These are phyloP conservation scores for Peromyscus leucopus DNA, from an alignment of 2,113 vertebrate genomes.

Conservation along the genomic window DNA sequence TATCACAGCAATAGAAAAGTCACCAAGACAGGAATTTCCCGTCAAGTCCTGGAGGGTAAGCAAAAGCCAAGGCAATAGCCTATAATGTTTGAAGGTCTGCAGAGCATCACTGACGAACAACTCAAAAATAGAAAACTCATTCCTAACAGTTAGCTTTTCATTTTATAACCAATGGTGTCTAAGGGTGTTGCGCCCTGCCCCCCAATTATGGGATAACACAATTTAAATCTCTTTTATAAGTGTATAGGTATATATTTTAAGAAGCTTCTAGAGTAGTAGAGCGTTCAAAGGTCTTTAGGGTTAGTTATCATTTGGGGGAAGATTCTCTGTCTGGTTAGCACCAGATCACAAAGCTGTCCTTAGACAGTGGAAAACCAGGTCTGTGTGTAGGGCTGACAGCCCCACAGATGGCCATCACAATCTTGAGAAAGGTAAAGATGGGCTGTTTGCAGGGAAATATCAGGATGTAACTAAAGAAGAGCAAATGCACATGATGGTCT, in stretches of 20 bases:
- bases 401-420: slow-evolving; percentile 20
- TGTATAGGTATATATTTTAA: neutral
- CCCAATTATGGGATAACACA: neutral
- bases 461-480: neutral
- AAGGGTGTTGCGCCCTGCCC: neutral
- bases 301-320: neutral
- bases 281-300: neutral
- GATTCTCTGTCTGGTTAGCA: slow-evolving; percentile 51
- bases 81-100: neutral
- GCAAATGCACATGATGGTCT: neutral
- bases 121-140: neutral
- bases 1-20: neutral
- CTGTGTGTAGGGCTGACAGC: neutral
- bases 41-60: neutral
- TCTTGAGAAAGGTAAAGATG: neutral
- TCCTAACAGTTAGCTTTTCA: neutral
- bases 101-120: neutral
- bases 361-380: slow-evolving; percentile 9
- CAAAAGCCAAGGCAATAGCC: neutral
- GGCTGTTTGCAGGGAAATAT: neutral
- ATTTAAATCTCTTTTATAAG: neutral
- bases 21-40: neutral
- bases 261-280: neutral
- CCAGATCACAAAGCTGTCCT: slow-evolving; percentile 59
- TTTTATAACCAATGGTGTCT: neutral